Evolutionary conservation across 2,113 vertebrate genomes (phyloP).

Genomic region (Corapipo altera): DNA sequence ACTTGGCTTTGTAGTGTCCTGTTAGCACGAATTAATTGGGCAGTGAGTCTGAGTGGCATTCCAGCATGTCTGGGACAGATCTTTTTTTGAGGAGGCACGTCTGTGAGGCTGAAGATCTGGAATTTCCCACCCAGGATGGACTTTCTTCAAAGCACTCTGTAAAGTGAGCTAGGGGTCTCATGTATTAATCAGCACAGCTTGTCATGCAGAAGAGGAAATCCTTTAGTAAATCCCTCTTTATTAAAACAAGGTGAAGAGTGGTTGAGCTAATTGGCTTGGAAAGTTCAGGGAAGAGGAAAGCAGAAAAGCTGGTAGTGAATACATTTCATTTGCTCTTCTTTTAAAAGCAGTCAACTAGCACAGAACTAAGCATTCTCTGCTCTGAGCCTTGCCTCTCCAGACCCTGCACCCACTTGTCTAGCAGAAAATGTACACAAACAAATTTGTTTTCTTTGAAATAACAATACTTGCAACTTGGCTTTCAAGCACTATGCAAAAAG

Average conservation of each 20-base stretch:
- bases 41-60: conserved; percentile 5
- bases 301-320: conserved; percentile 2
- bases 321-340: conserved; percentile 4
- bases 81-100: background rate
- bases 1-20: conserved; percentile 39
- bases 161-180: background rate
- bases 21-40: conserved; percentile 48
- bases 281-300: conserved; percentile 22
- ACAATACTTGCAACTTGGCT: conserved; percentile 5
- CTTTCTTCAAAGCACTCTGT: background rate
- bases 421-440: background rate
- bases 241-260: conserved; percentile 28
- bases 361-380: background rate
- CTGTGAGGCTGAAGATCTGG: conserved; percentile 30
- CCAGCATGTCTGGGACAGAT: background rate
- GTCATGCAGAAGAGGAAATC: conserved; percentile 2
- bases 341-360: background rate
- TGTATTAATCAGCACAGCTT: background rate
- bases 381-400: background rate
- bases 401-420: background rate
- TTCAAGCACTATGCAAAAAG: background rate
- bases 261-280: conserved; percentile 53
- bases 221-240: conserved; percentile 5
- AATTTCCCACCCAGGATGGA: conserved; percentile 13
- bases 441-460: conserved; percentile 28